Evolutionary conservation across 1,140 invertebrate genomes (phyloP).

Genomic region (Archivesica marissinica): DNA sequence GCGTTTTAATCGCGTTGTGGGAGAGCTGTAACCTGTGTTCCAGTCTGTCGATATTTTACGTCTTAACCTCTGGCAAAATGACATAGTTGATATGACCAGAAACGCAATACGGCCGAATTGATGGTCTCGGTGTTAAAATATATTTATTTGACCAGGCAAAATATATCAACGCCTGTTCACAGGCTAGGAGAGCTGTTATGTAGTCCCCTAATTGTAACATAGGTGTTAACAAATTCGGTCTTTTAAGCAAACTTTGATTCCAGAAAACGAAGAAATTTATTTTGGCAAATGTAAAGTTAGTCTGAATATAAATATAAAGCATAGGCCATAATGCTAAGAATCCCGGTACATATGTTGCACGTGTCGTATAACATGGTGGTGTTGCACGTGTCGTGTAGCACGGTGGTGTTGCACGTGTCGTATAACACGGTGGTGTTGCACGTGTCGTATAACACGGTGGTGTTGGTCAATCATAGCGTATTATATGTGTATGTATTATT

Average conservation of each 20-base stretch:
- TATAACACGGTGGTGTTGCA: background rate
- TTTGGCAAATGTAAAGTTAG: background rate
- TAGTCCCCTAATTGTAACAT: background rate
- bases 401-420: background rate
- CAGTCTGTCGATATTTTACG: too few relatives aligned
- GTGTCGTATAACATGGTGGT: background rate
- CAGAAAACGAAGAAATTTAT: too few relatives aligned
- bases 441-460: background rate
- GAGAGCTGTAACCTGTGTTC: background rate
- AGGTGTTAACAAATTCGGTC: background rate
- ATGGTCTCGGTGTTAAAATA: too few relatives aligned
- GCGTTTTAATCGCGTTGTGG: background rate
- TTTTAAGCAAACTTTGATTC: background rate
- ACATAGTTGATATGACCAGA: too few relatives aligned
- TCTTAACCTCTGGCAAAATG: too few relatives aligned
- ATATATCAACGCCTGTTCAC: too few relatives aligned
- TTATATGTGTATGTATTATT: background rate
- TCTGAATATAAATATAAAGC: background rate
- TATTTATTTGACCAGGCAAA: too few relatives aligned
- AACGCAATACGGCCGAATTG: too few relatives aligned
- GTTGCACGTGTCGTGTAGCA: background rate
- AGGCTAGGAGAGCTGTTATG: too few relatives aligned
- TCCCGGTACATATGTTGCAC: background rate
- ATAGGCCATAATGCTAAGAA: background rate
- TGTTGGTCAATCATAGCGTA: background rate